Conservation (phyloP, 1,140 invertebrate species). For the Nautilus pompilius region DNA sequence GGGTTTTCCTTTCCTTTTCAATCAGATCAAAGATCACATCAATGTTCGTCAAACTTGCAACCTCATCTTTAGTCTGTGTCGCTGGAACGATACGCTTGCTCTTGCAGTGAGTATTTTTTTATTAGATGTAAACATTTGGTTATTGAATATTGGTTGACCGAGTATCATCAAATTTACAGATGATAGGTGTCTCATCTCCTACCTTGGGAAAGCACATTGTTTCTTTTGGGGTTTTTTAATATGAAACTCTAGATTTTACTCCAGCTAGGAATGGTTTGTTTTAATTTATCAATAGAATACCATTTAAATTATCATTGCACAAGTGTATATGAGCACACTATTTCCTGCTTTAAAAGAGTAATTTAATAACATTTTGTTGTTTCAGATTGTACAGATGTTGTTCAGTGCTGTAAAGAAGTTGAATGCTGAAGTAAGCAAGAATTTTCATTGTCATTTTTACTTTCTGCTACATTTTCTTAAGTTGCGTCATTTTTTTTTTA, state of each 20-base stretch:
- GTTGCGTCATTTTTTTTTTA: constrained; percentile 1
- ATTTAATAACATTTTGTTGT: constrained; percentile 7
- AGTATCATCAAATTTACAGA: too few relatives aligned
- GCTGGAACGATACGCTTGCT: constrained; percentile 84
- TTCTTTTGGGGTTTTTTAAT: too few relatives aligned
- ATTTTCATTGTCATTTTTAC: neutral
- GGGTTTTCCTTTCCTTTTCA: constrained; percentile 89
- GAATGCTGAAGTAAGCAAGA: constrained; percentile 70
- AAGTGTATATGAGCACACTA: too few relatives aligned
- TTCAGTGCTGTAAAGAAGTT: constrained; percentile 83
- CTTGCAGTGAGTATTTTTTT: constrained; percentile 42
- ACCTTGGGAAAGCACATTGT: too few relatives aligned
- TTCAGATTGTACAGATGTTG: constrained; percentile 76
- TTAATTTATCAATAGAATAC: too few relatives aligned
- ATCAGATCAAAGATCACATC: constrained; percentile 89
- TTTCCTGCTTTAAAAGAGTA: too few relatives aligned
- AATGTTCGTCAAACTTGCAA: constrained; percentile 88
- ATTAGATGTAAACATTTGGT: too few relatives aligned
- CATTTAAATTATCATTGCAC: too few relatives aligned
- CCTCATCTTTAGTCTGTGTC: constrained; percentile 84
- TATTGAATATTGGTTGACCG: too few relatives aligned
- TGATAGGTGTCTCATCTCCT: too few relatives aligned
- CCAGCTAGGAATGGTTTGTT: too few relatives aligned
- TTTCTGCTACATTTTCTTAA: constrained; percentile 52
- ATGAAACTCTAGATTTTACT: too few relatives aligned